Evolutionary conservation across 2,888 invertebrate species (phyloP), one percentile per base, ranked within the genome.

Genomic region (Lamellibrachia satsuma): DNA sequence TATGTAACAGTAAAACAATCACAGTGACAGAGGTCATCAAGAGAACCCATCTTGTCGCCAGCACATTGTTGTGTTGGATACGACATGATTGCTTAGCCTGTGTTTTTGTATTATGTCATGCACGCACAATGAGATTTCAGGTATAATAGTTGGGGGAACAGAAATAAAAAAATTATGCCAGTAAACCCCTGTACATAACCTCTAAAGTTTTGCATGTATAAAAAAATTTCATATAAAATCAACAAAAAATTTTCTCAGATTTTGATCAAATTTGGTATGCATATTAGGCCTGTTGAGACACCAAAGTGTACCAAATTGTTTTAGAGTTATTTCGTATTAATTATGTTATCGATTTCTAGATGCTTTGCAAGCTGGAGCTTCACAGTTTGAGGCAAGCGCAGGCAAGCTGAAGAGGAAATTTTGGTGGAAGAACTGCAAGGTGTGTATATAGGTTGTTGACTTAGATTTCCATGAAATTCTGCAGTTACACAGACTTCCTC

Each of bases 321-420:
- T 39, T 39, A 39, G 39, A 39, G 39, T 39, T 39, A 39, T 39
- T 90, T 3, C 51, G 1, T 39, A 9, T 91, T 27, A 9, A 52
- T 91, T 6, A n/a, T 52, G 91, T 91, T 27, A n/a, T 92, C n/a
- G 91, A 39, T 60, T 93, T 22, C 15, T 93, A 98, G 99, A 99
- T 97, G 99, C 98, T 93, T 94, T 96, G 91, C 96, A 96, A 93
- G 96, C 96, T 55, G 96, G 96, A 11, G 95, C 95, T 11, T 94
- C 94, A 90, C 94, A 94, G 93, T 94, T 94, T 93, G 94, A 95
- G 92, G 94, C 94, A 55, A 94, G 94, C 93, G 94, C 95, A 15
- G 94, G 94, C 27, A 94, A 95, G 92, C 92, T 95, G 92, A 94
- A 94, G 93, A 93, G 95, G 92, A 95, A 95, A 91, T 94, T 94